These are phyloP conservation scores for Gephyroberyx darwinii DNA, from an alignment of 2,797 vertebrate species.

Conservation along the genomic window DNA sequence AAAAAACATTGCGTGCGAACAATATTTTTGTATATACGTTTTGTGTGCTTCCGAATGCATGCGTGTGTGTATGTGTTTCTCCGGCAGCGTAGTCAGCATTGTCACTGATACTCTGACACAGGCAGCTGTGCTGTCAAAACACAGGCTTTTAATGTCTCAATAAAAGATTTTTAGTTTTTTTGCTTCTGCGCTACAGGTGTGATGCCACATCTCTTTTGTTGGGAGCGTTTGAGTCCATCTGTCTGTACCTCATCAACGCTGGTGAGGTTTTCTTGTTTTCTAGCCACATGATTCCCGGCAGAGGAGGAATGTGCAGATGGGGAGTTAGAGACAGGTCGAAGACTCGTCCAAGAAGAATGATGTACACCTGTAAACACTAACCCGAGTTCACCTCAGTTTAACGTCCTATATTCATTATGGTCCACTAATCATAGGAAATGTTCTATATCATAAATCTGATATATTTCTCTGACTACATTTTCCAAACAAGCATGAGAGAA, in stretches of 20 bases:
- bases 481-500: conserved; percentile 30
- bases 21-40: neutral
- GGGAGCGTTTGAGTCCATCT: conserved; percentile 37
- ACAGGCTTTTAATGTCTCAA: conserved; percentile 48
- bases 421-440: conserved; percentile 36
- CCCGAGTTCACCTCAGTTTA: conserved; percentile 10
- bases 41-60: conserved; percentile 16
- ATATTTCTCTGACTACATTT: conserved; percentile 25
- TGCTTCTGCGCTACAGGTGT: conserved; percentile 56
- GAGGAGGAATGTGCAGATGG: conserved; percentile 20
- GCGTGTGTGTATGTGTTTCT: conserved; percentile 1
- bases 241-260: conserved; percentile 42
- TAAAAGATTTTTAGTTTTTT: conserved; percentile 39
- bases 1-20: neutral
- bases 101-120: conserved; percentile 37
- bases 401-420: conserved; percentile 22
- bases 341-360: conserved; percentile 31
- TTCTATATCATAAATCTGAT: conserved; percentile 34
- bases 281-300: conserved; percentile 26
- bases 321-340: conserved; percentile 24
- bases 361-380: neutral
- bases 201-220: conserved; percentile 27
- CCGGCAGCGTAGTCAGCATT: no score
- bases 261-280: conserved; percentile 10
- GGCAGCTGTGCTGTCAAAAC: conserved; percentile 53